A percentile compares a stretch with the other conserved stretches of the same genome.
Conservation (phyloP, 1,140 invertebrate species). For the Eumeta japonica region DNA sequence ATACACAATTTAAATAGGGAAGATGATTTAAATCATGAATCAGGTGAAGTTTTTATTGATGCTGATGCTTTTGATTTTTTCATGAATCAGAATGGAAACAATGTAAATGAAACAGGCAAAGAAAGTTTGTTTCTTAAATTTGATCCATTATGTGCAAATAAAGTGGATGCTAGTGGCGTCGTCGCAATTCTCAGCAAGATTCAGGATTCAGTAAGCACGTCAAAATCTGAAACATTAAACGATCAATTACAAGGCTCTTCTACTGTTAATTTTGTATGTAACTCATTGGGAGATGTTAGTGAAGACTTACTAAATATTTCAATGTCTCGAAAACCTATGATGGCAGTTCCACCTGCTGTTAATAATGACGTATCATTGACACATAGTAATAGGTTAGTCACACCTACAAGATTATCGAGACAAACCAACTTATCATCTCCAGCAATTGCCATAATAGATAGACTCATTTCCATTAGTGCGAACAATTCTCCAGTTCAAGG, state of each 20-base stretch:
- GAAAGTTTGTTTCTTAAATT: constrained; percentile 50
- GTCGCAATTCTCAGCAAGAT: constrained; percentile 28
- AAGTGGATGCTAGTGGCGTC: constrained; percentile 34
- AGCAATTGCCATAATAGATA: constrained; percentile 49
- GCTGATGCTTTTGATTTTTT: constrained; percentile 47
- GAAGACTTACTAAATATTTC: constrained; percentile 28
- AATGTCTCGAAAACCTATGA: constrained; percentile 36
- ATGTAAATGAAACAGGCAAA: constrained; percentile 40
- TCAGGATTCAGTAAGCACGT: constrained; percentile 10
- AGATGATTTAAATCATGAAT: no score
- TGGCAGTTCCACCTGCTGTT: constrained; percentile 44
- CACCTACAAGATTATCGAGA: constrained; percentile 34
- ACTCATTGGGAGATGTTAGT: constrained; percentile 10
- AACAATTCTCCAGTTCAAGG: constrained; percentile 26
- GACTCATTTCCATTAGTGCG: constrained; percentile 40
- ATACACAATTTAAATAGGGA: no score
- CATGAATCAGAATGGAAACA: constrained; percentile 43
- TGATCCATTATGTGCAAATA: constrained; percentile 45
- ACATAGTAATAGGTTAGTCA: constrained; percentile 25
- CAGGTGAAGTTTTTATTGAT: constrained; percentile 45
- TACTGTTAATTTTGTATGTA: constrained; percentile 12
- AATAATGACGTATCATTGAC: constrained; percentile 21
- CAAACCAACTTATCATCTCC: constrained; percentile 44
- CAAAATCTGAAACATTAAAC: no score
- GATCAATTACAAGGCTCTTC: constrained; percentile 19